Conservation (phyloP, 2,888 invertebrate species). For the Plebejus argus region DNA sequence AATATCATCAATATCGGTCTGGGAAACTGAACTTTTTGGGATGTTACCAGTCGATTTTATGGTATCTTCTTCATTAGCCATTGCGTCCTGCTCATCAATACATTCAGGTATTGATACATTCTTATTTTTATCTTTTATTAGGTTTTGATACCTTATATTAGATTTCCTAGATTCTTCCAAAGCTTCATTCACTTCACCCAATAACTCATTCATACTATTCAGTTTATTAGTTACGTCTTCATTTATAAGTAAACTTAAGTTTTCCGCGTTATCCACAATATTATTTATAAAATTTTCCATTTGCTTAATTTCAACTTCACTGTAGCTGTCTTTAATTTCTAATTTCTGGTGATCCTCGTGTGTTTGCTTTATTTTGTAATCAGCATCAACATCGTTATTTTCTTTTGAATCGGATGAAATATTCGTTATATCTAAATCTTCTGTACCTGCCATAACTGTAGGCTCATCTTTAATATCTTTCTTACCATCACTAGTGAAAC, state of each 20-base stretch:
- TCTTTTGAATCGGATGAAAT: neutral
- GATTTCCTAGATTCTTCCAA: conserved; percentile 70
- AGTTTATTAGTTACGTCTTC: conserved; percentile 76
- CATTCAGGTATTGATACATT: neutral
- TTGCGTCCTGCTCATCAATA: neutral
- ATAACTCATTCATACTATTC: conserved; percentile 72
- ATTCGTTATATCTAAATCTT: neutral
- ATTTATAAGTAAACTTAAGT: conserved; percentile 66
- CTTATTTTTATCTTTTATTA: conserved; percentile 56
- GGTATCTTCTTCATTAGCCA: conserved; percentile 37
- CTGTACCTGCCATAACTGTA: neutral
- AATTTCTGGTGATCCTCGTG: conserved; percentile 59
- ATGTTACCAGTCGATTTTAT: conserved; percentile 38
- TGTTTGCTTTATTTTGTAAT: conserved; percentile 38
- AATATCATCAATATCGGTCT: conserved; percentile 66
- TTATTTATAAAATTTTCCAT: conserved; percentile 68
- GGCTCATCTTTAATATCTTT: conserved; percentile 19
- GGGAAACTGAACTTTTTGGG: conserved; percentile 48
- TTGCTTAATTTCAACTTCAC: conserved; percentile 64
- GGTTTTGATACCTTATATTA: conserved; percentile 62
- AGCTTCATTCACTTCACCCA: conserved; percentile 71
- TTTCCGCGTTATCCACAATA: conserved; percentile 72
- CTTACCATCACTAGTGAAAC: conserved; percentile 1
- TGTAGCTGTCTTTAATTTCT: conserved; percentile 57
- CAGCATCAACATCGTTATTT: neutral